These are phyloP conservation scores for Petrocephalus schoutedeni DNA, from an alignment of 2,797 vertebrate species.

Conservation along the genomic window DNA sequence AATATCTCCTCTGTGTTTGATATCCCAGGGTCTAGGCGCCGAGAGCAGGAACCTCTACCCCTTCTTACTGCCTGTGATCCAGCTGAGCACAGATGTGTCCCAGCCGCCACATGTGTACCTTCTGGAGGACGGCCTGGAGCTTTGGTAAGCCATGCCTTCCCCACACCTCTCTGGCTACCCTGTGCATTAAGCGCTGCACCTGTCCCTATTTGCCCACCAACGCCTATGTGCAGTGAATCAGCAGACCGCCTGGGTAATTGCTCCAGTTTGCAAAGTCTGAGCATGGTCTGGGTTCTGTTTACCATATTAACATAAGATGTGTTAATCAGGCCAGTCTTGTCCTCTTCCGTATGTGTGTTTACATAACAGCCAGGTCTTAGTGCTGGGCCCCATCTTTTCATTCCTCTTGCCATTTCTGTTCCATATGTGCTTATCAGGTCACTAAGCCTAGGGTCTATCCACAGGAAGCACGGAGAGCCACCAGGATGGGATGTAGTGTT, in stretches of 20 bases:
- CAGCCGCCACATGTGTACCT: slow-evolving; percentile 95
- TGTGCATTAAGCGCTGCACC: background rate
- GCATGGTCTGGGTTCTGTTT: background rate
- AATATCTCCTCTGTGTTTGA: background rate
- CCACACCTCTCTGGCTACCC: background rate
- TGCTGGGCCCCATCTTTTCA: background rate
- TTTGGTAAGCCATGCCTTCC: slow-evolving; percentile 72
- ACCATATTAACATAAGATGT: background rate
- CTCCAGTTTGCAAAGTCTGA: background rate
- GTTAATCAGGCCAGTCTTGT: background rate
- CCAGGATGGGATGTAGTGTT: background rate
- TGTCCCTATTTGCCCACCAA: background rate
- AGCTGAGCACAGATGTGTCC: slow-evolving; percentile 92
- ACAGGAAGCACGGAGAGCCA: background rate
- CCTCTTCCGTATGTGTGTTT: background rate
- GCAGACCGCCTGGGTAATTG: background rate
- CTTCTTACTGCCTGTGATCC: slow-evolving; percentile 94
- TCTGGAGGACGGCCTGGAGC: slow-evolving; percentile 92
- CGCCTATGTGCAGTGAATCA: background rate
- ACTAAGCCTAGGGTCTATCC: background rate
- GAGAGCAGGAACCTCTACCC: slow-evolving; percentile 93
- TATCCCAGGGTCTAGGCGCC: slow-evolving; percentile 80
- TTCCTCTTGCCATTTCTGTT: background rate
- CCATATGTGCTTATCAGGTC: background rate
- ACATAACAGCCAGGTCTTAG: background rate